Percentiles rank a stretch among this genome's conserved stretches.
Conservation (phyloP, 2,113 vertebrate species). For the Trachemys scripta region DNA sequence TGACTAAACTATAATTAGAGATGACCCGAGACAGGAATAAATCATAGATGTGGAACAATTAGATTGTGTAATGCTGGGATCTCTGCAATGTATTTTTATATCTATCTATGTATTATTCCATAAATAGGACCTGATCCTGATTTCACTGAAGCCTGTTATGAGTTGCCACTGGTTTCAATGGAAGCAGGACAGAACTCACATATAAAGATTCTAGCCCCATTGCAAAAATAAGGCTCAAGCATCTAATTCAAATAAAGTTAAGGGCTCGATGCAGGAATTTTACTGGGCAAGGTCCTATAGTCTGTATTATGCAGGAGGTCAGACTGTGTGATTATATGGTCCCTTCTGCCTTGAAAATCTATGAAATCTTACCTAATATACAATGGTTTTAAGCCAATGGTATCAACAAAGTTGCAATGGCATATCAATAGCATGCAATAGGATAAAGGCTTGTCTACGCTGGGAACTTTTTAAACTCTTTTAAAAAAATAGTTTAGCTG, state of each 20-base stretch:
- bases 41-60: not conserved
- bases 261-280: too few relatives aligned
- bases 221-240: too few relatives aligned
- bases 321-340: not conserved
- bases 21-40: slow-evolving; percentile 41
- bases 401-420: not conserved
- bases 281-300: not conserved
- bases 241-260: too few relatives aligned
- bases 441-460: not conserved
- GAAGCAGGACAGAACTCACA: too few relatives aligned
- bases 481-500: not conserved
- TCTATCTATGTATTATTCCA: not conserved
- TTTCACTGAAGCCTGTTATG: too few relatives aligned
- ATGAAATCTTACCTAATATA: not conserved
- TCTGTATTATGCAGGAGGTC: not conserved
- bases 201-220: too few relatives aligned
- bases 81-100: not conserved
- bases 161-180: too few relatives aligned
- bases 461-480: not conserved
- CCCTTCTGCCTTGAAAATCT: not conserved
- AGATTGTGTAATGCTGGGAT: not conserved
- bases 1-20: slow-evolving; percentile 51
- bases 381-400: not conserved
- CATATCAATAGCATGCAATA: not conserved
- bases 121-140: not conserved